phyloP scores from a whole-genome alignment of 2,797 vertebrate genomes.

The Tadarida brasiliensis region DNA sequence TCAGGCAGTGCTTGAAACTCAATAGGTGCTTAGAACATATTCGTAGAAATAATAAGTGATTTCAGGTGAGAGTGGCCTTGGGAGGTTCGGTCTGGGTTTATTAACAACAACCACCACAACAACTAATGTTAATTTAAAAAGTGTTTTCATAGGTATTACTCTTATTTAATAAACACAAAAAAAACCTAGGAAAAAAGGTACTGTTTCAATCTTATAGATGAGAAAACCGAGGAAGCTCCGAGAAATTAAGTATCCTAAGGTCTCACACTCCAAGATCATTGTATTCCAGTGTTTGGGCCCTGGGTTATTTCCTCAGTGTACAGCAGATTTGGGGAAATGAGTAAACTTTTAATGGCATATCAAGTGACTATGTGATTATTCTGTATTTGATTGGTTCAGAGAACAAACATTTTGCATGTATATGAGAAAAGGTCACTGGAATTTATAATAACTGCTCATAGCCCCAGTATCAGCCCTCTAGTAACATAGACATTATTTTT shows the following conservation, averaged over 20 bases:
- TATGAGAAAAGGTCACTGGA: neutral
- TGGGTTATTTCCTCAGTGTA: neutral
- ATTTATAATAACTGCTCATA: neutral
- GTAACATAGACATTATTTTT: neutral
- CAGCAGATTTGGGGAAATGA: neutral
- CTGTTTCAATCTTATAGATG: conserved; percentile 1
- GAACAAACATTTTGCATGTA: neutral
- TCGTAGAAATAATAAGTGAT: conserved; percentile 14
- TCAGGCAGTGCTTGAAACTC: neutral
- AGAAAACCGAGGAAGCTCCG: neutral
- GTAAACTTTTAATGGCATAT: neutral
- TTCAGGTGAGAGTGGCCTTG: neutral
- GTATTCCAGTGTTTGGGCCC: neutral
- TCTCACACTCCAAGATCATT: neutral
- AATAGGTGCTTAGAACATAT: neutral
- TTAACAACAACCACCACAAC: neutral
- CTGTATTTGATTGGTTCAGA: conserved; percentile 50
- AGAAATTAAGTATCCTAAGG: neutral
- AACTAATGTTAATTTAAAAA: neutral
- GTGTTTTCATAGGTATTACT: neutral
- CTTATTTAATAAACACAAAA: neutral
- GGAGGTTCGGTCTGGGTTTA: neutral
- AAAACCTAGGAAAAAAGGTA: neutral
- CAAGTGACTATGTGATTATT: neutral
- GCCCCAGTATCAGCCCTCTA: neutral